These are phyloP conservation scores for Cirrhinus mrigala DNA, from an alignment of 2,797 vertebrate genomes.

Conservation along the genomic window DNA sequence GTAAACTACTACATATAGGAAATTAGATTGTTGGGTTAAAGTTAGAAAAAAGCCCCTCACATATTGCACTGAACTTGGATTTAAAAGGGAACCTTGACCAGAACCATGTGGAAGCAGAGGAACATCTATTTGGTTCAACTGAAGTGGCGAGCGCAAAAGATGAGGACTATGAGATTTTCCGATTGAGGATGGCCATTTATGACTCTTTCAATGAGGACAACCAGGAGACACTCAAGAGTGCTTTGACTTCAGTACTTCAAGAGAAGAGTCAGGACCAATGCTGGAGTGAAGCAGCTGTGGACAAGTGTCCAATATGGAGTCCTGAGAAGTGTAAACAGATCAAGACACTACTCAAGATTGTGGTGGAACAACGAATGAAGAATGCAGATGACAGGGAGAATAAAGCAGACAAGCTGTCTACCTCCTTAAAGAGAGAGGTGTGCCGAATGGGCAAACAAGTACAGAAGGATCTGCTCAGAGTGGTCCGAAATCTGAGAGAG, in stretches of 20 bases:
- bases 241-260: slow-evolving; percentile 77
- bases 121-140: slow-evolving; percentile 63
- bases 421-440: slow-evolving; percentile 74
- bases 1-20: too few species aligned
- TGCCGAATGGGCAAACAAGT: slow-evolving; percentile 80
- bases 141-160: slow-evolving; percentile 65
- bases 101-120: slow-evolving; percentile 75
- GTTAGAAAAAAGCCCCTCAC: neutral
- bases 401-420: slow-evolving; percentile 68
- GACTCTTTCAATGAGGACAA: slow-evolving; percentile 74
- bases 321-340: slow-evolving; percentile 78
- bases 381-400: slow-evolving; percentile 48
- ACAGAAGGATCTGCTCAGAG: slow-evolving; percentile 82
- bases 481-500: slow-evolving; percentile 74
- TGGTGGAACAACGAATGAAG: slow-evolving; percentile 75
- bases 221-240: slow-evolving; percentile 75
- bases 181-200: slow-evolving; percentile 73
- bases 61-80: slow-evolving; percentile 15
- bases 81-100: slow-evolving; percentile 67
- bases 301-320: slow-evolving; percentile 65
- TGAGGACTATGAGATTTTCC: slow-evolving; percentile 75
- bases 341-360: slow-evolving; percentile 69
- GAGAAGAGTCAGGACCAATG: slow-evolving; percentile 82
- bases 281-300: slow-evolving; percentile 50
- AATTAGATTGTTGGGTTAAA: too few species aligned